A percentile compares a stretch with the other conserved stretches of the same genome.
These are phyloP conservation scores for Diplolepis rosae DNA, from an alignment of 2,888 invertebrate genomes.

Conservation along the genomic window DNA sequence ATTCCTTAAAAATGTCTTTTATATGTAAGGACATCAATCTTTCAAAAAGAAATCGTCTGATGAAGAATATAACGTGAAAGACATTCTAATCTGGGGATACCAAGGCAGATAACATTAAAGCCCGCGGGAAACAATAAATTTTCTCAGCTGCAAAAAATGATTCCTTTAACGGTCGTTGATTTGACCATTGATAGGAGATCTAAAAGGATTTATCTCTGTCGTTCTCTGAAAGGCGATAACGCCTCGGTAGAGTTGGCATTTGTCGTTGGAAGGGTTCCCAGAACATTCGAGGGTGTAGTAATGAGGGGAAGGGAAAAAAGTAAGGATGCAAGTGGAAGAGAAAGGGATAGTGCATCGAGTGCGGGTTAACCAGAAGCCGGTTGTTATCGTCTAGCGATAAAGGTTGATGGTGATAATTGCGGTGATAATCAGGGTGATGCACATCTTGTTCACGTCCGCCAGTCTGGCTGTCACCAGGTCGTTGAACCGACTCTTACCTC, in stretches of 20 bases:
- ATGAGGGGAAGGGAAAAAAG: background rate
- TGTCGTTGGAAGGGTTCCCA: background rate
- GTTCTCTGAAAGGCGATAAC: background rate
- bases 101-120: too few species aligned
- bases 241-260: slow-evolving; percentile 2
- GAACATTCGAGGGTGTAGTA: background rate
- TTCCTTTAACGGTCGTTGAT: background rate
- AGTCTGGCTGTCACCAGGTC: slow-evolving; percentile 72
- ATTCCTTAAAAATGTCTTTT: background rate
- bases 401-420: slow-evolving; percentile 67
- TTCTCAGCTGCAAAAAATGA: background rate
- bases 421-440: slow-evolving; percentile 71
- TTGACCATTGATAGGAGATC: background rate
- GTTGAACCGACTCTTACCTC: slow-evolving; percentile 75
- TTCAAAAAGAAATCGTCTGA: too few species aligned
- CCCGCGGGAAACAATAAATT: background rate
- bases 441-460: slow-evolving; percentile 75
- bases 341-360: background rate
- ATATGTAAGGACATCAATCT: too few species aligned
- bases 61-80: too few species aligned
- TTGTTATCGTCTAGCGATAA: slow-evolving; percentile 66
- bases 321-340: background rate
- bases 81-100: too few species aligned
- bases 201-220: slow-evolving; percentile 13
- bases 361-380: slow-evolving; percentile 29